Conservation (phyloP, 2,113 vertebrate species). For the Actinemys pallida region DNA sequence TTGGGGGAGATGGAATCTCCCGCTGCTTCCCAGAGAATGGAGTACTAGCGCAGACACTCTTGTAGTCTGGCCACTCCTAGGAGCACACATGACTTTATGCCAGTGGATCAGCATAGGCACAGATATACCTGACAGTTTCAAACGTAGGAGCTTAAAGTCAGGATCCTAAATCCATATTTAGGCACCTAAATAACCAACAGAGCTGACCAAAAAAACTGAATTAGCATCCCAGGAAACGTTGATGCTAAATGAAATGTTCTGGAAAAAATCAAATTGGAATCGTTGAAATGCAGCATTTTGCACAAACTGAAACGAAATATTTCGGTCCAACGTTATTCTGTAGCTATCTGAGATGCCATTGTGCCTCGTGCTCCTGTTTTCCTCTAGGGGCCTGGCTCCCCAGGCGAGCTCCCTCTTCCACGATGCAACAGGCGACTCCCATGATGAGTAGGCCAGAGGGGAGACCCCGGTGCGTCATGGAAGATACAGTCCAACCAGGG, state of each 20-base stretch:
- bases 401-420: not conserved
- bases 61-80: not conserved
- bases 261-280: not conserved
- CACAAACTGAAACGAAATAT: accelerated
- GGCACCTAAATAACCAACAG: not conserved
- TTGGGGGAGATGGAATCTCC: accelerated
- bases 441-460: not conserved
- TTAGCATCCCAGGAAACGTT: not conserved
- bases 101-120: not conserved
- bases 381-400: not conserved
- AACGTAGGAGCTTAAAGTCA: not conserved
- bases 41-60: not conserved
- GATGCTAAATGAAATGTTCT: not conserved
- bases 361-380: not conserved
- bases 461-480: not conserved
- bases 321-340: accelerated
- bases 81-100: not conserved
- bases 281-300: not conserved
- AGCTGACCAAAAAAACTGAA: not conserved
- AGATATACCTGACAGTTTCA: not conserved
- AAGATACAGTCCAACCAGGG: not conserved
- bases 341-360: not conserved
- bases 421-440: not conserved
- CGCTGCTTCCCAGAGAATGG: accelerated
- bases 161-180: not conserved